phyloP scores from a whole-genome alignment of 2,797 vertebrate genomes.

The Lophius americanus region DNA sequence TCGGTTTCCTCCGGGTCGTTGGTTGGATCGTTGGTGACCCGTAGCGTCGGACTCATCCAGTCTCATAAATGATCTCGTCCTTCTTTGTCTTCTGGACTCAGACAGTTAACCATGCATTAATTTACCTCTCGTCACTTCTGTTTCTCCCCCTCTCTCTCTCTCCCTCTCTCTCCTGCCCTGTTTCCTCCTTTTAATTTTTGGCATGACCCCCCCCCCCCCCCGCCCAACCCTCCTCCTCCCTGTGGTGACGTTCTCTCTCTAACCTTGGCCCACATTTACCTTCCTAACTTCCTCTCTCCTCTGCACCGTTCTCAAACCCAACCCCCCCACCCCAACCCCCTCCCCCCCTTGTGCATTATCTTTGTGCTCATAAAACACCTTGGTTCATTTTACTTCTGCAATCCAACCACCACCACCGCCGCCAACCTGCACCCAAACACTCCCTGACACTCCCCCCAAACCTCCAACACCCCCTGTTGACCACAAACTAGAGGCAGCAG shows the following conservation, averaged over 20 bases:
- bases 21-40: constrained; percentile 30
- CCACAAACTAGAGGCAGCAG: constrained; percentile 80
- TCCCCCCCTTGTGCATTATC: constrained; percentile 47
- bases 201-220: neutral
- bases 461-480: constrained; percentile 71
- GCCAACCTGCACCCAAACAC: constrained; percentile 78
- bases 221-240: neutral
- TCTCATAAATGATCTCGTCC: constrained; percentile 68
- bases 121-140: constrained; percentile 83
- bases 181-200: constrained; percentile 38
- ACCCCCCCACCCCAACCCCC: constrained; percentile 6
- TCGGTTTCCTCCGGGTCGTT: constrained; percentile 51
- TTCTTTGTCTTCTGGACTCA: constrained; percentile 78
- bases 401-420: constrained; percentile 70
- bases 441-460: constrained; percentile 74
- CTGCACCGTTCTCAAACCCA: constrained; percentile 28
- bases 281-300: constrained; percentile 15
- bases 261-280: constrained; percentile 30
- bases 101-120: constrained; percentile 83
- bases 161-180: constrained; percentile 57
- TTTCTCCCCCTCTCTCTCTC: constrained; percentile 72
- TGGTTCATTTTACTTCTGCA: constrained; percentile 67
- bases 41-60: constrained; percentile 52
- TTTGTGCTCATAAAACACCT: constrained; percentile 64
- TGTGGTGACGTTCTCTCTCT: constrained; percentile 22